Evolutionary conservation across 2,797 vertebrate species (phyloP), one percentile per base, ranked within the genome.

Genomic region (Diplodus sargus): DNA sequence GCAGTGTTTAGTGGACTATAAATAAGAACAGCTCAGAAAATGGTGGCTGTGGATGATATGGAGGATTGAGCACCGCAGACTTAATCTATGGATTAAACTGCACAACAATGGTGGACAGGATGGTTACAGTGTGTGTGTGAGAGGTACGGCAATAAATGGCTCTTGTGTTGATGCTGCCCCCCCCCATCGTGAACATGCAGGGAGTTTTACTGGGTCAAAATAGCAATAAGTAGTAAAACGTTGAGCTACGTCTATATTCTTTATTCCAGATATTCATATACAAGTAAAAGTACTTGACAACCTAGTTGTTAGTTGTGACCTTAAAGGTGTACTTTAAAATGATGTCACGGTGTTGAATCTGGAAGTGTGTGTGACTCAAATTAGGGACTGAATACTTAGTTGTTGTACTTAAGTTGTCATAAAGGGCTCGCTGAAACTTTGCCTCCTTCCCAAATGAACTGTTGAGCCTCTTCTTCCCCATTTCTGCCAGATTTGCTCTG

Each of bases 11-110:
- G 68, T 79, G 74, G 73, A 85, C 83, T 83, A 76, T 85, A 87
- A 84, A 86, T 79, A 84, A 78, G 88, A 85, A 52, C 67, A 70
- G 61, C 64, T 78, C 67, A 72, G 78, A 79, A 87, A 78, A 84
- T 76, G 70, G 82, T 25, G 75, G 65, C 74, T 42, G 67, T 69
- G 89, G 85, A 93, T 91, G 89, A 88, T 83, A 89, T 88, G 92
- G 87, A 78, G 76, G 89, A 83, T 82, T 92, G 81, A 85, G 54
- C 85, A 80, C 68, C 34, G 13, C 64, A 81, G 70, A 78, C 23
- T 87, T 68, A 69, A 74, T 78, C 30, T 23, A 42, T 74, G 84
- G 86, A 91, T 90, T 91, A 86, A 76, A 67, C 56, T 4, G 28
- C 53, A 43, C 69, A 79, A 83, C 83, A 90, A 67, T 74, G 45